A percentile compares a stretch with the other conserved stretches of the same genome.
Conservation (phyloP, 2,113 vertebrate genomes). For the Sebastes schlegelii region DNA sequence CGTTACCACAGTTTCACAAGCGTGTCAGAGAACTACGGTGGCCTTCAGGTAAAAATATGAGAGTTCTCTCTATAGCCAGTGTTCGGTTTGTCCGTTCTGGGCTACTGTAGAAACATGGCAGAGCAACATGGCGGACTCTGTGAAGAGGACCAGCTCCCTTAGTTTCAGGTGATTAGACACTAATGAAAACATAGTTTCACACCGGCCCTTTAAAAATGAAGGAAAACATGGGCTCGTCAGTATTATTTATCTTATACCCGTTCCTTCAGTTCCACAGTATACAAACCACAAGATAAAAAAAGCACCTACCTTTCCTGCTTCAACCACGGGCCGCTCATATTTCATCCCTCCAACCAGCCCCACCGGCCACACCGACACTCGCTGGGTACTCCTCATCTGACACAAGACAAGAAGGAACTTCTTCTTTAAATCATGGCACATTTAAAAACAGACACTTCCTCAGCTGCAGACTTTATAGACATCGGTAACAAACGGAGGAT, state of each 20-base stretch:
- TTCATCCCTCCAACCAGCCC: conserved; percentile 93
- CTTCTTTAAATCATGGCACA: not conserved
- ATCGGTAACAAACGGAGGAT: not conserved
- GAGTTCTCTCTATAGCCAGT: too few relatives aligned
- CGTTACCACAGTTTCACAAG: too few relatives aligned
- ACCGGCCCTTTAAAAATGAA: not conserved
- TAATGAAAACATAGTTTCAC: too few relatives aligned
- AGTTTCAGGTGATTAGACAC: too few relatives aligned
- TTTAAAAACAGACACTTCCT: not conserved
- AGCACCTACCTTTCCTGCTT: conserved; percentile 85
- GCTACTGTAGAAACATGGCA: too few relatives aligned
- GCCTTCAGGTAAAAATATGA: too few relatives aligned
- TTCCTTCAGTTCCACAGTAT: not conserved
- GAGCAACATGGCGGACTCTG: too few relatives aligned
- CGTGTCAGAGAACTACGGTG: too few relatives aligned
- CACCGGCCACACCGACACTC: conserved; percentile 93
- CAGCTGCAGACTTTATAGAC: accelerated
- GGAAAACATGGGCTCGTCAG: not conserved
- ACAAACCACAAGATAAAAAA: not conserved
- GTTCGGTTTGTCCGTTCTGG: too few relatives aligned
- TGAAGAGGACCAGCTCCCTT: too few relatives aligned
- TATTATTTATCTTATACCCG: too few relatives aligned
- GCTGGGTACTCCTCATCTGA: conserved; percentile 90
- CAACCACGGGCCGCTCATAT: conserved; percentile 90
- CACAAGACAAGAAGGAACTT: conserved; percentile 20